Percentiles rank a stretch among this genome's conserved stretches.
phyloP scores from a whole-genome alignment of 2,797 vertebrate genomes.

The Phaenicophaeus curvirostris region DNA sequence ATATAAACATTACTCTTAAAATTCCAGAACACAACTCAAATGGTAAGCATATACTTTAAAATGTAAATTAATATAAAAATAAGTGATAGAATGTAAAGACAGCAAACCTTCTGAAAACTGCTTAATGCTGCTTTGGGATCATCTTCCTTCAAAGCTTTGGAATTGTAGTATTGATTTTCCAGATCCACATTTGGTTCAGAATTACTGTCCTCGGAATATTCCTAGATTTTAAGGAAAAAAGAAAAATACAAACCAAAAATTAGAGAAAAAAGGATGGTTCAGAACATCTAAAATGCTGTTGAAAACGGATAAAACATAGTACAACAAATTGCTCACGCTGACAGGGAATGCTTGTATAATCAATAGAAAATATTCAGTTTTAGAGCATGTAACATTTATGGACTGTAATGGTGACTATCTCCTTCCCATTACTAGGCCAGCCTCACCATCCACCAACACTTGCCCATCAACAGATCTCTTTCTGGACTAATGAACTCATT shows the following conservation, averaged over 20 bases:
- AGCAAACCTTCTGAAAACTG: slow-evolving; percentile 90
- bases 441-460: neutral
- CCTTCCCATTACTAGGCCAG: neutral
- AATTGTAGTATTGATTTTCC: slow-evolving; percentile 96
- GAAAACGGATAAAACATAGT: neutral
- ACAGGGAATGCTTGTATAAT: accelerated
- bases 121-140: slow-evolving; percentile 91
- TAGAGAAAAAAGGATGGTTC: neutral
- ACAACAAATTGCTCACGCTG: neutral
- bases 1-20: neutral
- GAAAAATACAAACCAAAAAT: neutral
- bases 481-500: neutral
- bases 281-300: neutral
- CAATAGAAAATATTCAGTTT: neutral
- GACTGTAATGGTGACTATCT: accelerated
- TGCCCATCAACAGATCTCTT: neutral
- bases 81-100: neutral
- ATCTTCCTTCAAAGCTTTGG: slow-evolving; percentile 93
- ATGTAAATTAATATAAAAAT: neutral
- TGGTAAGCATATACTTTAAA: neutral
- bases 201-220: slow-evolving; percentile 94
- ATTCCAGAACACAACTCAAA: neutral
- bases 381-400: neutral
- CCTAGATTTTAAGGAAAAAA: slow-evolving; percentile 68
- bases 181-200: slow-evolving; percentile 93